phyloP scores from a whole-genome alignment of 1,140 invertebrate species.

The Papilio machaon region DNA sequence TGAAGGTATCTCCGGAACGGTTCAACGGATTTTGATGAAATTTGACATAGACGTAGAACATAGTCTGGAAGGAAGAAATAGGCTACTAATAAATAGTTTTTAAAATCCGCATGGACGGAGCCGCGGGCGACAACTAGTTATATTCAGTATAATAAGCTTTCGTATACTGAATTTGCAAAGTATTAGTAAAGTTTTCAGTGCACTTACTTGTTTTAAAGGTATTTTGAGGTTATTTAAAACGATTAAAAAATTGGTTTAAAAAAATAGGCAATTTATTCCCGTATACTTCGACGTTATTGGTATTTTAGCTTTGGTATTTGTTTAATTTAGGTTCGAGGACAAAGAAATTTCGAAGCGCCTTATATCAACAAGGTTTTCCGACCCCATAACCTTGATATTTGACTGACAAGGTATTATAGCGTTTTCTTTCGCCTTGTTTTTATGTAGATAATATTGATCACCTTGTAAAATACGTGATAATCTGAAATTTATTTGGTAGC shows the following conservation, averaged over 20 bases:
- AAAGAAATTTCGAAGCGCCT: neutral
- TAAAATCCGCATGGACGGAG: too few species aligned
- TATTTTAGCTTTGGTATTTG: neutral
- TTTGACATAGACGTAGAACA: too few species aligned
- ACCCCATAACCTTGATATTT: conserved; percentile 24
- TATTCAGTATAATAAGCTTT: too few species aligned
- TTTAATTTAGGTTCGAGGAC: neutral
- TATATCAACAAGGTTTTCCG: conserved; percentile 6
- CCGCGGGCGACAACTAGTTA: too few species aligned
- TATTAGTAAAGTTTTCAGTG: too few species aligned
- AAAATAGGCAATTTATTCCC: neutral
- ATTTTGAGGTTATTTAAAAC: neutral
- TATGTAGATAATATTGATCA: neutral
- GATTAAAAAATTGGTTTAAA: neutral
- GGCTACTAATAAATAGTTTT: too few species aligned
- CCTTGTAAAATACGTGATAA: neutral
- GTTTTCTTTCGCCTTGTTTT: neutral
- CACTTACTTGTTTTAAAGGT: too few species aligned
- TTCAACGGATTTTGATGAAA: too few species aligned
- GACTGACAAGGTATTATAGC: conserved; percentile 11
- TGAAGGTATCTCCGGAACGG: too few species aligned
- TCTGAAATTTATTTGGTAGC: too few species aligned
- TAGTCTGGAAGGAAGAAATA: too few species aligned
- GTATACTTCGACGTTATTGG: neutral
- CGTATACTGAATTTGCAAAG: too few species aligned